These are phyloP conservation scores for Yponomeuta cagnagella DNA, from an alignment of 2,888 invertebrate species.

Conservation along the genomic window DNA sequence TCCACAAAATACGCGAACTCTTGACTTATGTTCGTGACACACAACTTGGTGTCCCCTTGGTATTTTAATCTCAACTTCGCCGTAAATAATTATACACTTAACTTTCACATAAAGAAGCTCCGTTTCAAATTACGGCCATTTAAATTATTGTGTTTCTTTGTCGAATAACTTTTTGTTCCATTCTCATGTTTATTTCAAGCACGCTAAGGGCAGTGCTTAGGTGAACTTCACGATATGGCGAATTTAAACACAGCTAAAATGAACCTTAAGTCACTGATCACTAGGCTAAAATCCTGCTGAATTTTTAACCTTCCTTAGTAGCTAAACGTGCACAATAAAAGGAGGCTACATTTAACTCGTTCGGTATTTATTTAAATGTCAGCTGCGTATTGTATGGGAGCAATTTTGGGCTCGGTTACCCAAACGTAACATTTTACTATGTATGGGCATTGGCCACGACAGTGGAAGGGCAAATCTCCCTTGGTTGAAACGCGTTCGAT, in stretches of 20 bases:
- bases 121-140: neutral
- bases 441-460: neutral
- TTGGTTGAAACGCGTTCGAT: neutral
- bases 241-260: neutral
- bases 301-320: neutral
- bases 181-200: neutral
- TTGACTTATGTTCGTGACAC: neutral
- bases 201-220: neutral
- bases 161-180: neutral
- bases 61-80: slow-evolving; percentile 13
- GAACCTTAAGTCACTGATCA: neutral
- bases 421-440: neutral
- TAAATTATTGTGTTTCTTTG: neutral
- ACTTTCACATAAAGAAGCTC: slow-evolving; percentile 12
- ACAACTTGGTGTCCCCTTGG: slow-evolving; percentile 2
- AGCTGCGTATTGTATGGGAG: neutral
- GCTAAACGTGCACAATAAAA: neutral
- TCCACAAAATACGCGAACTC: slow-evolving; percentile 4
- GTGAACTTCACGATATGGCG: neutral
- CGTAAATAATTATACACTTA: slow-evolving; percentile 10
- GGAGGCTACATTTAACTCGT: neutral
- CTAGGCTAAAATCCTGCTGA: neutral
- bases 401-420: neutral
- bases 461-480: neutral
- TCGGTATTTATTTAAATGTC: slow-evolving; percentile 1